Percentiles rank a stretch among this genome's conserved stretches.
Conservation (phyloP, 2,113 vertebrate genomes). For the Leiothrix lutea region DNA sequence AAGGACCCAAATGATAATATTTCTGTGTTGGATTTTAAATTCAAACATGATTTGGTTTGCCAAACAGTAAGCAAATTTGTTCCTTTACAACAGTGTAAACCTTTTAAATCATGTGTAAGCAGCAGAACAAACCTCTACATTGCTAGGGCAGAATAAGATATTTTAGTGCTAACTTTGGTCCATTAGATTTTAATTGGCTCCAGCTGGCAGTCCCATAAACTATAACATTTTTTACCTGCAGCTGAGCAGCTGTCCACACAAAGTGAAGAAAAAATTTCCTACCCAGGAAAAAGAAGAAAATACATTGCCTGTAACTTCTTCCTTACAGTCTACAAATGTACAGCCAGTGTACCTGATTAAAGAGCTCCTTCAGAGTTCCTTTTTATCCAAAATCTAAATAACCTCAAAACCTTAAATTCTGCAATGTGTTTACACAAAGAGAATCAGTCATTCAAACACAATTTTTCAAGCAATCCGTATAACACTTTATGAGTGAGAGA, state of each 20-base stretch:
- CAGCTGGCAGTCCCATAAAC: slow-evolving; percentile 45
- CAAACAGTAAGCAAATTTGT: background rate
- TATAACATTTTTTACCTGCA: slow-evolving; percentile 36
- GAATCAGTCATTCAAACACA: background rate
- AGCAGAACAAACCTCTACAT: background rate
- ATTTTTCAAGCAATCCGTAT: background rate
- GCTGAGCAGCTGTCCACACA: slow-evolving; percentile 50
- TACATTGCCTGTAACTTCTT: background rate
- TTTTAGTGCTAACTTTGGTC: slow-evolving; percentile 23
- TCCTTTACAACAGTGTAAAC: background rate
- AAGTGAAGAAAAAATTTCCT: background rate
- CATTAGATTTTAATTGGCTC: slow-evolving; percentile 54
- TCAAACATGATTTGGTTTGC: background rate
- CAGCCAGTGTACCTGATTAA: background rate
- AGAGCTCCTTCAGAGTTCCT: background rate
- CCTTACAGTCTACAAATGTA: background rate
- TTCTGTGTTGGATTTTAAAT: background rate
- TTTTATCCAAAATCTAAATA: background rate
- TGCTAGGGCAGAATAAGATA: background rate
- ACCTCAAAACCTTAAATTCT: background rate
- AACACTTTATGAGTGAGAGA: background rate
- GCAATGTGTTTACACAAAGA: background rate
- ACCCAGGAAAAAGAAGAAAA: background rate
- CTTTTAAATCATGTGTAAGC: background rate
- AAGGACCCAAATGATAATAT: background rate